Evolutionary conservation across 23 tunicate genomes (phyloP), one percentile per base, ranked within the genome.

Genomic region (Phallusia fumigata): DNA sequence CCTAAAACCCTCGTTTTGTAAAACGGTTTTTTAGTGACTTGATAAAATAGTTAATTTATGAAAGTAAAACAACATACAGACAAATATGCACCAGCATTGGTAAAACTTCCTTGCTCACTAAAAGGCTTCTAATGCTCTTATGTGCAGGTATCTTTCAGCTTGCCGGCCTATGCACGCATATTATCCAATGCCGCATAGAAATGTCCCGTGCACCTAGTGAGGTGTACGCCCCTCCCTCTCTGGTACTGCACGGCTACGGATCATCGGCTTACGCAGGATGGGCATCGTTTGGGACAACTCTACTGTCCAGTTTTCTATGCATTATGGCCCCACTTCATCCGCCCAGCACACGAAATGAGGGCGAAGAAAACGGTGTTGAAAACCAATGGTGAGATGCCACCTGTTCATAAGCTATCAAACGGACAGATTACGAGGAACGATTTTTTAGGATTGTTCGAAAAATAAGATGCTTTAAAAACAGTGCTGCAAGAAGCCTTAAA

Each of bases 141-240:
- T 40, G 47, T 83, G 35, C 65, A 85, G 88, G 88, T 12, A 77
- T 77, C 77, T 85, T 85, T 44, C 88, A 77, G 32, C 82, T 85
- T 36, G 51, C 65, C 32, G 88, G 82, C 19, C 47, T 85, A 18
- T 53, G 88, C 32, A 85, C 88, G 15, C 52, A 80, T 19, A 40
- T 58, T 36, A 32, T 85, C 32, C 53, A 76, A 22, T 77, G 79
- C 26, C 74, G 79, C 18, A 32, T 64, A 30, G 88, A 85, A 53
- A 65, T 85, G 28, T 32, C 30, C 24, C 76, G 88, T 30, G 18
- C 73, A n/a, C 88, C 88, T 6, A 32, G 76, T 0, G 76, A 53
- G 30, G 74, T 85, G 21, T 85, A 85, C 2, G 21, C 52, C 31
- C 79, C 77, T 52, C 88, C 88, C 21, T 6, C 74, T n/a, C 76